A percentile compares a stretch with the other conserved stretches of the same genome.
Evolutionary conservation across 2,888 invertebrate species (phyloP).

Genomic region (Dascillus cervinus): DNA sequence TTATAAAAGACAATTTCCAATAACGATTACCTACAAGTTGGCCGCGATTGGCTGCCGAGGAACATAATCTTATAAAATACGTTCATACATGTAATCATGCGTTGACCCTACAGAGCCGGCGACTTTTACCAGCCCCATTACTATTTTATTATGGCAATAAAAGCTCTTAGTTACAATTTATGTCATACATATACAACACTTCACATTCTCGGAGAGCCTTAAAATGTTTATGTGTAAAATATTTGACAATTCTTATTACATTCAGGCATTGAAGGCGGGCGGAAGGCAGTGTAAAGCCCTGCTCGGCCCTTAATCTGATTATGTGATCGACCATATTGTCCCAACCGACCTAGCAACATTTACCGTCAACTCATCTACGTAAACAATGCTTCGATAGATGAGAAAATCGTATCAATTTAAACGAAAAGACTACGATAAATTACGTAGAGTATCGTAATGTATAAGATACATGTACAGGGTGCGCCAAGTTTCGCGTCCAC

Average conservation of each 20-base stretch:
- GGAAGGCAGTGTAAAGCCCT: constrained; percentile 36
- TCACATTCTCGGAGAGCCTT: constrained; percentile 32
- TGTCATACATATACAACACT: constrained; percentile 34
- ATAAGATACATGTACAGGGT: no score
- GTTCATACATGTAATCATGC: constrained; percentile 22
- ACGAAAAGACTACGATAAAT: no score
- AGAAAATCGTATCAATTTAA: no score
- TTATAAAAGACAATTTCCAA: constrained; percentile 14
- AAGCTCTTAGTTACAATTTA: constrained; percentile 39
- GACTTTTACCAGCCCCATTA: constrained; percentile 34
- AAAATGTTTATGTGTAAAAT: constrained; percentile 39
- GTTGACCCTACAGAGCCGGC: constrained; percentile 26
- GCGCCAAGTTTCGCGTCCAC: no score
- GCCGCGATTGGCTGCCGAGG: constrained; percentile 15
- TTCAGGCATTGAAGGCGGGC: constrained; percentile 30
- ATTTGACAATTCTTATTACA: constrained; percentile 41
- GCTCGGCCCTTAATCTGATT: constrained; percentile 40
- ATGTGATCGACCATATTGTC: constrained; percentile 41
- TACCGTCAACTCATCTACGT: no score
- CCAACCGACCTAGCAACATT: constrained; percentile 29
- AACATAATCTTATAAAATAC: constrained; percentile 24
- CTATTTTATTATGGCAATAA: constrained; percentile 39
- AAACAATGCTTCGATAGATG: no score
- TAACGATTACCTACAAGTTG: constrained; percentile 15
- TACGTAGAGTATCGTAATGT: no score